Percentiles rank a stretch among this genome's conserved stretches.
Conservation (phyloP, 2,797 vertebrate genomes). For the Lophotriccus pileatus region DNA sequence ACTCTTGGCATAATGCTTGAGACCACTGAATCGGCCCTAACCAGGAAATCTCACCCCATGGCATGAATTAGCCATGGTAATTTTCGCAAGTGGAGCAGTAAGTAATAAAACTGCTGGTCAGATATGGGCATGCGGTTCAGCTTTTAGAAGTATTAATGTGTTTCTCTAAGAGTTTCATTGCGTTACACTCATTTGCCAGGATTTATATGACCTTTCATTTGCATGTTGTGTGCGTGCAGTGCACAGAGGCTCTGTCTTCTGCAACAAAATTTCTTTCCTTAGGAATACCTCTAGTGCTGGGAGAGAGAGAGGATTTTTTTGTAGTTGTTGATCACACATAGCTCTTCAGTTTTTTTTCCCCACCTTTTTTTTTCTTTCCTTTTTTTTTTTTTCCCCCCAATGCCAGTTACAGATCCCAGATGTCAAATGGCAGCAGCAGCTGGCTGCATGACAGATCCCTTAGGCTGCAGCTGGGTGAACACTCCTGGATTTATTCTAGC, state of each 20-base stretch:
- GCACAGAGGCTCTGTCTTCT: fast-evolving
- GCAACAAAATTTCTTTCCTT: neutral
- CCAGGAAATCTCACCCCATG: fast-evolving
- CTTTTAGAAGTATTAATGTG: neutral
- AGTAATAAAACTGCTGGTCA: neutral
- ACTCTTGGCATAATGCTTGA: neutral
- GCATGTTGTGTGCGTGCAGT: fast-evolving
- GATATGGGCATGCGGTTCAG: fast-evolving
- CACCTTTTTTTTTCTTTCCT: neutral
- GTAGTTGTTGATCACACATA: neutral
- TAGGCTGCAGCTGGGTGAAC: slow-evolving; percentile 46
- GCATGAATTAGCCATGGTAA: neutral
- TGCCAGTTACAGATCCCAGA: slow-evolving; percentile 35
- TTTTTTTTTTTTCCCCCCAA: neutral
- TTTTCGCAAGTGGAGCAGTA: neutral
- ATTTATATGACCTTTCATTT: neutral
- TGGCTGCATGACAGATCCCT: slow-evolving; percentile 45
- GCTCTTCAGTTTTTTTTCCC: neutral
- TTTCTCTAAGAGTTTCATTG: neutral
- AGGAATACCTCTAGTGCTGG: neutral
- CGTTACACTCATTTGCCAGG: neutral
- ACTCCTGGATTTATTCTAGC: slow-evolving; percentile 23
- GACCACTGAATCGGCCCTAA: neutral
- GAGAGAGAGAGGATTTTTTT: neutral
- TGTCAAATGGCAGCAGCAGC: slow-evolving; percentile 45